A percentile compares a stretch with the other conserved stretches of the same genome.
These are phyloP conservation scores for Anoplopoma fimbria DNA, from an alignment of 2,113 vertebrate genomes.

Conservation along the genomic window DNA sequence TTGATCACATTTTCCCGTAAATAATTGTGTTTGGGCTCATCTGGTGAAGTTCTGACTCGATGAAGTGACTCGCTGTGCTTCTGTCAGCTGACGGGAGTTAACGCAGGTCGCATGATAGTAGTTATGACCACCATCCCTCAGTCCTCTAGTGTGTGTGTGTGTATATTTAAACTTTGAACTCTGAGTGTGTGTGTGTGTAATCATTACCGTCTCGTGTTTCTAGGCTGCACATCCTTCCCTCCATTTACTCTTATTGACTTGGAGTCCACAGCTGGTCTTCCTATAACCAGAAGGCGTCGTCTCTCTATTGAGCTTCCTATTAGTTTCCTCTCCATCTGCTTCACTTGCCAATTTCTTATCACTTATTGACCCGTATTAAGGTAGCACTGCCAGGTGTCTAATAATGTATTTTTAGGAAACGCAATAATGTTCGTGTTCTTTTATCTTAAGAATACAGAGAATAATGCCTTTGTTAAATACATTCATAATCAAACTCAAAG, in stretches of 20 bases:
- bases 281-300: slow-evolving; percentile 20
- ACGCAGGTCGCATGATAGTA: slow-evolving; percentile 57
- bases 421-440: neutral
- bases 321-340: slow-evolving; percentile 31
- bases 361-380: neutral
- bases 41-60: slow-evolving; percentile 8
- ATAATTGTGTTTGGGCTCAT: slow-evolving; percentile 15
- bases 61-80: slow-evolving; percentile 26
- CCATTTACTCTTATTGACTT: slow-evolving; percentile 13
- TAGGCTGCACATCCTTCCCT: slow-evolving; percentile 1
- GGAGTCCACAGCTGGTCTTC: slow-evolving; percentile 16
- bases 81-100: slow-evolving; percentile 63
- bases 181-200: neutral
- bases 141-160: slow-evolving; percentile 17
- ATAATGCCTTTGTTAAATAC: neutral
- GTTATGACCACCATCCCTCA: slow-evolving; percentile 28
- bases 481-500: neutral
- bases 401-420: neutral
- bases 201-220: slow-evolving; percentile 29
- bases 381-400: neutral
- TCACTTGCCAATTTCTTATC: slow-evolving; percentile 23
- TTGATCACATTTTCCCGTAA: neutral
- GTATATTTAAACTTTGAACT: slow-evolving; percentile 24
- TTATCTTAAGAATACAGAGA: neutral
- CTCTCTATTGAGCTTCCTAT: slow-evolving; percentile 22